phyloP scores from a whole-genome alignment of 2,113 vertebrate species.

The Podarcis raffonei region DNA sequence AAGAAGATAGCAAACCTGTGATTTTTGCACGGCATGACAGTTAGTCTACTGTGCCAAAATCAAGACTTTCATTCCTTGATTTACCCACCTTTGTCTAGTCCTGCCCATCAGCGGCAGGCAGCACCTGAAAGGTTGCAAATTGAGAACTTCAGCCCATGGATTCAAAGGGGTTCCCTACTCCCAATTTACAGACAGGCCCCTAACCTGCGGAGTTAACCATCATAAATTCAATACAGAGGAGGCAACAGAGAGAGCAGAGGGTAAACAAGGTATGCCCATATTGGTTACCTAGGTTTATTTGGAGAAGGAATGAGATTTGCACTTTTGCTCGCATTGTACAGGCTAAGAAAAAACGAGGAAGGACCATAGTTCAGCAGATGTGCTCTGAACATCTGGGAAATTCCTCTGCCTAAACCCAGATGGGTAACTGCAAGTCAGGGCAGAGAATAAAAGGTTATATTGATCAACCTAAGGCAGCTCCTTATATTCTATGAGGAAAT shows the following conservation, averaged over 20 bases:
- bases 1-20: neutral
- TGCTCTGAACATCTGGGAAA: neutral
- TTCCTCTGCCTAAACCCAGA: neutral
- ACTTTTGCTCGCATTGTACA: neutral
- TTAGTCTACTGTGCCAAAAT: neutral
- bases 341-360: neutral
- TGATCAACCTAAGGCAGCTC: neutral
- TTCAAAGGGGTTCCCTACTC: neutral
- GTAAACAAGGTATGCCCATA: neutral
- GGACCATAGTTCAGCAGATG: neutral
- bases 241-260: neutral
- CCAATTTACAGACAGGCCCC: neutral
- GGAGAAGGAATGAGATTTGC: neutral
- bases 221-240: neutral
- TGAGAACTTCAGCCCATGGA: neutral
- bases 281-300: neutral
- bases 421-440: neutral
- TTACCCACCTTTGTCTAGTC: too few species aligned
- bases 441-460: neutral
- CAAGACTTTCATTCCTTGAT: too few species aligned
- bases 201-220: too few species aligned
- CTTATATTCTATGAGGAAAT: neutral
- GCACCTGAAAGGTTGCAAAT: too few species aligned
- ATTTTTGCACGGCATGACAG: neutral
- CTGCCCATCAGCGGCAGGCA: too few species aligned